Evolutionary conservation across 92 coral and sea anemone species (phyloP).

Genomic region (Bergia sp.): DNA sequence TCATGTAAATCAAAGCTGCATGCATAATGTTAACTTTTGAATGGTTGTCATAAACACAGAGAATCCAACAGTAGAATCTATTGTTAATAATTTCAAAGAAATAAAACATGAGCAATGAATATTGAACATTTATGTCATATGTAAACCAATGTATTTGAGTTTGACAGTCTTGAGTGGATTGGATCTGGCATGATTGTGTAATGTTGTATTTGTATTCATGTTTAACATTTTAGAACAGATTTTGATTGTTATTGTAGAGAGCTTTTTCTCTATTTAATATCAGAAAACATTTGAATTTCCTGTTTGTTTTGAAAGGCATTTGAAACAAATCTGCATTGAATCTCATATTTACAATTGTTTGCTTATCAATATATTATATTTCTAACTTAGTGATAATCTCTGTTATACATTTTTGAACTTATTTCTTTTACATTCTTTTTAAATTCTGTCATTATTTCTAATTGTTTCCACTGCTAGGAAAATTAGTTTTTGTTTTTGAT

Average conservation of each 20-base stretch:
- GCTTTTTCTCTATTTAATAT: no score
- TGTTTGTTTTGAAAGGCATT: neutral
- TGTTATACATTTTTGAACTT: no score
- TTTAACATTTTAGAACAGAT: no score
- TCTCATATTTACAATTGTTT: neutral
- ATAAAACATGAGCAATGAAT: neutral
- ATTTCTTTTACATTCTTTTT: no score
- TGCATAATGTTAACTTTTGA: neutral
- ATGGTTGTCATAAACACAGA: neutral
- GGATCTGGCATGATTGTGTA: neutral
- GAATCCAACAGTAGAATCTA: neutral
- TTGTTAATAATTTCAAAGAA: conserved; percentile 8
- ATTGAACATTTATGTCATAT: neutral
- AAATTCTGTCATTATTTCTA: no score
- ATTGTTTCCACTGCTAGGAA: no score
- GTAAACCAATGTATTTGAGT: neutral
- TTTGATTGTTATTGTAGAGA: no score
- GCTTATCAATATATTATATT: no score
- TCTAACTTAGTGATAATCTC: no score
- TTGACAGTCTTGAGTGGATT: neutral
- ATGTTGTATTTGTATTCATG: neutral
- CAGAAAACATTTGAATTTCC: no score
- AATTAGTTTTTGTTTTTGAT: no score
- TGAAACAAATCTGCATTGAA: neutral
- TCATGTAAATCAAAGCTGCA: neutral